Base-by-base conservation (phyloP, 2,888 invertebrate genomes). In the Dione vanillae region DNA sequence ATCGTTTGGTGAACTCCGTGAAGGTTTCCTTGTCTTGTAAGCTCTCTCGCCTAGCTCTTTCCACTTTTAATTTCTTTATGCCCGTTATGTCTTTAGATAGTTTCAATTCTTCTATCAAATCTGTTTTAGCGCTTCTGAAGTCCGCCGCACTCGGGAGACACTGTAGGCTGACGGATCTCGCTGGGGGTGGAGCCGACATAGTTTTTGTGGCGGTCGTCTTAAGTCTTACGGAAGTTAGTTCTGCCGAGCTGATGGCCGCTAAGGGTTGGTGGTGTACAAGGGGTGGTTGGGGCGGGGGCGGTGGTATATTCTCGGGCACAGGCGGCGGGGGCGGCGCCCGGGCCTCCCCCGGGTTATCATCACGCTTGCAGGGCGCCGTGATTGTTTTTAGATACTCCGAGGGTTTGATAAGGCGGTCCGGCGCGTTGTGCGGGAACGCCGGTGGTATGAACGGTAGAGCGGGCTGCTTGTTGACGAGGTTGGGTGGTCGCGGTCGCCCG, bases 31-130 rank as follows among this genome's bases (percentile, higher is more conserved):
- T 97, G 78, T 97, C 97, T 81, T 96, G 95, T 64, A 95, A 95
- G 82, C 96, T 97, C 85, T 98, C 97, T 76, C 96, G 95, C 83
- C 97, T 96, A 35, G 97, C 97, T 76, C 97, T 95, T 88, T 98
- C 98, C 77, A 98, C 97, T 87, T 98, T 98, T 94, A 98, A 90
- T 88, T 98, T 98, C 88, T 97, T 97, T 67, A 98, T 98, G n/a
- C 98, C 98, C 0, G 97, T 96, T 74, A 98, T 97, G 85, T 98
- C 98, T 87, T 96, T 98, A 56, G 98, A 97, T 94, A 97, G 95
- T 88, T 98, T 98, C 73, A 98, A 90, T 84, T 98, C 98, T 59
- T 98, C 98, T 75, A 98, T 98, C 61, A 98, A 91, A 86, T 98
- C 97, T 37, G 96, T 97, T 87, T 97, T 97, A 75, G 95, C 96